These are phyloP conservation scores for Phortica magna DNA, from an alignment of 2,888 invertebrate genomes.

Conservation along the genomic window DNA sequence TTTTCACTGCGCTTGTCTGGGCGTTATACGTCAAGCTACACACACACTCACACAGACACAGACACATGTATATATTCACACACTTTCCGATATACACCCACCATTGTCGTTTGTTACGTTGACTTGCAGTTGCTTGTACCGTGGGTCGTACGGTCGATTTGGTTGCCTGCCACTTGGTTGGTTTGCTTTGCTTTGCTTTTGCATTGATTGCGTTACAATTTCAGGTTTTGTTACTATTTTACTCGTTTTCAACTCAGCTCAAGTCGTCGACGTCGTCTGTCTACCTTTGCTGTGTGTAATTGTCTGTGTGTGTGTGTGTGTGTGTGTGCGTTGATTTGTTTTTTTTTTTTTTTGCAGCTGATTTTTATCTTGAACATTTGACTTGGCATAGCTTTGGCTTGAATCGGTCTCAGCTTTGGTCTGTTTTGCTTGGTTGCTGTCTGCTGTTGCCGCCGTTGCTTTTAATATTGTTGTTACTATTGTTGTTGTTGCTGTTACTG, in stretches of 20 bases:
- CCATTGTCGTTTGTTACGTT: background rate
- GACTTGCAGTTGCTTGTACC: background rate
- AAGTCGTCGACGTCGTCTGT: background rate
- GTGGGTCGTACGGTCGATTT: background rate
- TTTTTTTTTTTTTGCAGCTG: conserved; percentile 58
- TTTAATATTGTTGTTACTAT: conserved; percentile 33
- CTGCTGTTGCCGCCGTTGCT: conserved; percentile 38
- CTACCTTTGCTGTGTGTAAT: conserved; percentile 19
- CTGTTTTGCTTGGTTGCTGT: conserved; percentile 37
- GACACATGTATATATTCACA: background rate
- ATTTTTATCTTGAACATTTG: conserved; percentile 58
- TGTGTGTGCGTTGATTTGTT: conserved; percentile 4
- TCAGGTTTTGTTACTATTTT: conserved; percentile 63
- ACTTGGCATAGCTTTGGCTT: conserved; percentile 42
- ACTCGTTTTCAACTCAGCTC: conserved; percentile 31
- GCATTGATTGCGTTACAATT: conserved; percentile 73
- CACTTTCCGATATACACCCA: background rate
- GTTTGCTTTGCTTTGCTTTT: conserved; percentile 46
- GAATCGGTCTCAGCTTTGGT: conserved; percentile 15
- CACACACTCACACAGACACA: background rate
- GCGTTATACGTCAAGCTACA: background rate
- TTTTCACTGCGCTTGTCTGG: conserved; percentile 10
- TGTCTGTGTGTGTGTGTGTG: conserved; percentile 22
- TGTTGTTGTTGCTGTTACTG: conserved; percentile 39
- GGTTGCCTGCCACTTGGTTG: background rate